Base-by-base conservation (phyloP, 2,888 invertebrate genomes). In the Trichogramma evanescens region DNA sequence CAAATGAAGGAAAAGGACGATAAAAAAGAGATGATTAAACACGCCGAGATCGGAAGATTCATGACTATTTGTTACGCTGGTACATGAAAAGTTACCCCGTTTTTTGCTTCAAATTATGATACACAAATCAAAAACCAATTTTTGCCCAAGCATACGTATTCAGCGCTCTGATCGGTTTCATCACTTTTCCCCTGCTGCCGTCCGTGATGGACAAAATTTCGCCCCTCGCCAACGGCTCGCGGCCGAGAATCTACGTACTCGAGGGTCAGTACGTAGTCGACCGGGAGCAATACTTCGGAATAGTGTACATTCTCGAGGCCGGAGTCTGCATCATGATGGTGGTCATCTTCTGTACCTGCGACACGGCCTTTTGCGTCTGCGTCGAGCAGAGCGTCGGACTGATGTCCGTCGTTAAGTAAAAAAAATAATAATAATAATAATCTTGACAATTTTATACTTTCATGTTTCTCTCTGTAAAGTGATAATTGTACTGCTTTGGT, bases 341-440 rank as follows among this genome's bases (percentile, higher is more conserved):
- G 7, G 10, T 55, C 3, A 13, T 52, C 26, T 41, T 59, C 8
- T 8, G 5, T 13, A 42, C 59, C 1, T 4, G 52, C 10, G 59
- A 60, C n/a, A 4, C 59, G 1, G 51, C 49, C 4, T 60, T 56
- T 7, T 46, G 48, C 6, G 48, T 26, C 7, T 52, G 51, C 13
- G 56, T 60, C 1, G 41, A 55, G 7, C 59, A 60, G 8, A 56
- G 52, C 49, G 6, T 52, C 4, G 59, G 52, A 26, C 13, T 60
- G 13, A 42, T 60, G 41, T 42, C 46, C 4, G 55, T 60, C 6
- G 44, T 60, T 43, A 56, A 51, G 59, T 60, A 13, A 60, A 53
- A 5, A 8, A n/a, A 39, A 9, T 3, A 6, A 5, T 41, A 5
- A 8, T 41, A 9, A 5, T 40, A n/a, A 5, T n/a, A 8, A 9